Base-by-base conservation (phyloP, 2,888 invertebrate species). In the Glaucopsyche alexis region DNA sequence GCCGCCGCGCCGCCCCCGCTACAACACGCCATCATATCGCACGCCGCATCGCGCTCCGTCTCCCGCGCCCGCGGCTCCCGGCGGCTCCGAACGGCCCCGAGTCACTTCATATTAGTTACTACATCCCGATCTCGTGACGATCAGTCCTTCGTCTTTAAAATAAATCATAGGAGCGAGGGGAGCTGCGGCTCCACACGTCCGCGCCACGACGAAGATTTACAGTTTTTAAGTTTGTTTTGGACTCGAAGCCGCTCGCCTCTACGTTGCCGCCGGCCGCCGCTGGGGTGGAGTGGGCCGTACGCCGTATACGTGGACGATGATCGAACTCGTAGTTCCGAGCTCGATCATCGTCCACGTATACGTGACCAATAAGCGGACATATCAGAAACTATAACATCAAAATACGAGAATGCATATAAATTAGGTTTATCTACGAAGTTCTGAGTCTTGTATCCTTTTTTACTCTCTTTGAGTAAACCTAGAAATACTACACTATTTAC, bases 1-100 rank as follows among this genome's bases (percentile, higher is more conserved):
- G 85, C 80, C 86, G 84, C 81, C 87, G 81, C 82, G 83, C 80
- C 83, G 81, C 85, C 88, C 87, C 85, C 76, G 74, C 77, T 69
- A 74, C 75, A 72, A 72, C 71, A 72, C 76, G 74, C 29, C 73
- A 40, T 38, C 67, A 50, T 60, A 60, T 60, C 60, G 64, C 19
- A 67, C 67, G 38, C 16, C 71, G 71, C 67, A 29, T 29, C 29
- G 29, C 87, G 81, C 82, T 83, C 80, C 83, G 81, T 85, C 88
- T 86, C 85, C 76, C 70, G 72, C 76, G 73, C 29, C 73, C 19
- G 64, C 67, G 38, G 14, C 67, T 67, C 65, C 8, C 60, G 6
- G 29, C 19, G 29, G 60, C 14, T 13, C 0, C 60, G 60, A 11
- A 7, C 19, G 6, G 16, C 19, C 5, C 5, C 19, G 55, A 55